A percentile compares a stretch with the other conserved stretches of the same genome.
Evolutionary conservation across 1,140 invertebrate genomes (phyloP).

Genomic region (Pantala flavescens): DNA sequence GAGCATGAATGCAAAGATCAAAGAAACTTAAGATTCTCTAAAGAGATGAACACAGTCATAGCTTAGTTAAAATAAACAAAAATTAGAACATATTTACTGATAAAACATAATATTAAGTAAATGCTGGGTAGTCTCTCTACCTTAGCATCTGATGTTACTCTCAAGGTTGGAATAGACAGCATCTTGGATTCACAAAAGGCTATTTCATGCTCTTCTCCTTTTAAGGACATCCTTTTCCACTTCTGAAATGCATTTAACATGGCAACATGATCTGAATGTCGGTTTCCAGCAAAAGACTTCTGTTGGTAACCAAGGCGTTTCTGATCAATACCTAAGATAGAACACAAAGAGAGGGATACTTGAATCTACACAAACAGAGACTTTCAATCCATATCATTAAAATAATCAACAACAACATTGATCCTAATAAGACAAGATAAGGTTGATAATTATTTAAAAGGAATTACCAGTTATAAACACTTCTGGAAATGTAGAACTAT

Average conservation of each 20-base stretch:
- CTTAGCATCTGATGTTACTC: conserved; percentile 86
- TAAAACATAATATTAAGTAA: too few species aligned
- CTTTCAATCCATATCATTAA: too few species aligned
- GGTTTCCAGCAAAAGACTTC: conserved; percentile 67
- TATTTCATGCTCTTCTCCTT: conserved; percentile 69
- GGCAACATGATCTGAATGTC: conserved; percentile 90
- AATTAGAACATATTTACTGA: too few species aligned
- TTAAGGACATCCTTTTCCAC: conserved; percentile 68
- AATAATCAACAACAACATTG: too few species aligned
- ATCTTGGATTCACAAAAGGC: conserved; percentile 85
- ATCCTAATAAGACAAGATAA: too few species aligned
- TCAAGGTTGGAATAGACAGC: conserved; percentile 74
- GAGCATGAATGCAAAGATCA: too few species aligned
- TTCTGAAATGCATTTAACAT: conserved; percentile 84
- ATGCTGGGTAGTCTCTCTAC: too few species aligned
- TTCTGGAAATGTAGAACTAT: conserved; percentile 84
- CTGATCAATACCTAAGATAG: conserved; percentile 32
- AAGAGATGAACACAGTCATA: too few species aligned
- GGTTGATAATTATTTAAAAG: neutral
- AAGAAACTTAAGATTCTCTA: too few species aligned
- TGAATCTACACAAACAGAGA: neutral
- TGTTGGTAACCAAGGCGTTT: conserved; percentile 61
- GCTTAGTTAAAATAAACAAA: too few species aligned
- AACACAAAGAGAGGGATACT: conserved; percentile 14
- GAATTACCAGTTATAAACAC: conserved; percentile 57